phyloP scores from a whole-genome alignment of 2,113 vertebrate species.

The Theropithecus gelada region DNA sequence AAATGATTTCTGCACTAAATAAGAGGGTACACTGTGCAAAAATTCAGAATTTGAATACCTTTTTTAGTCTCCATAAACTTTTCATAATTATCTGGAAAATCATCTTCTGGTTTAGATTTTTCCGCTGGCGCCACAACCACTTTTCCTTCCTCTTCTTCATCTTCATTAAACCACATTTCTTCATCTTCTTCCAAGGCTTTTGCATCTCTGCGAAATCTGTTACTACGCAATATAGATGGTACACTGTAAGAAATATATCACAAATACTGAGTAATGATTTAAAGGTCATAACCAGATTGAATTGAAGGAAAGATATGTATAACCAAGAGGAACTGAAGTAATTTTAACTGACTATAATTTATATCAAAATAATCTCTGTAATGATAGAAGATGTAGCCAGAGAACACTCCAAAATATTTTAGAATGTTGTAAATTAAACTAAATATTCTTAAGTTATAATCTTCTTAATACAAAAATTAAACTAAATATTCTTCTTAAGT shows the following conservation, averaged over 20 bases:
- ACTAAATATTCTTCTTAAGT: conserved; percentile 22
- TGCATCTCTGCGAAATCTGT: conserved; percentile 95
- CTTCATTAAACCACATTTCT: conserved; percentile 98
- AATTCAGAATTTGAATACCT: conserved; percentile 84
- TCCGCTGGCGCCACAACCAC: conserved; percentile 89
- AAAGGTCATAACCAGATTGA: conserved; percentile 1
- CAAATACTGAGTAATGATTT: conserved; percentile 46
- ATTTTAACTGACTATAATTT: not conserved
- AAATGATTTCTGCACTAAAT: not conserved
- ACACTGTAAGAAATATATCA: conserved; percentile 85
- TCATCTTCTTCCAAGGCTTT: conserved; percentile 95
- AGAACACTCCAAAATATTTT: not conserved
- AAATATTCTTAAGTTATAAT: conserved; percentile 37
- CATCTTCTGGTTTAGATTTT: conserved; percentile 94
- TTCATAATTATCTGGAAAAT: conserved; percentile 96
- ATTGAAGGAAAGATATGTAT: not conserved
- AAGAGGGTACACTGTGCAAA: not conserved
- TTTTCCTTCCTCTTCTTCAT: conserved; percentile 93
- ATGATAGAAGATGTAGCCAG: not conserved
- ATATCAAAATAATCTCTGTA: not conserved
- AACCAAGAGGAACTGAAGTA: not conserved
- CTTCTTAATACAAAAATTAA: not conserved
- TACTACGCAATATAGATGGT: conserved; percentile 87
- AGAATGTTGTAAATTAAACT: not conserved
- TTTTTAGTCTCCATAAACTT: conserved; percentile 99